Evolutionary conservation across 53 echinoderm and acorn worm species (phyloP), one percentile per base, ranked within the genome.

Genomic region (Pentamera pediparva): DNA sequence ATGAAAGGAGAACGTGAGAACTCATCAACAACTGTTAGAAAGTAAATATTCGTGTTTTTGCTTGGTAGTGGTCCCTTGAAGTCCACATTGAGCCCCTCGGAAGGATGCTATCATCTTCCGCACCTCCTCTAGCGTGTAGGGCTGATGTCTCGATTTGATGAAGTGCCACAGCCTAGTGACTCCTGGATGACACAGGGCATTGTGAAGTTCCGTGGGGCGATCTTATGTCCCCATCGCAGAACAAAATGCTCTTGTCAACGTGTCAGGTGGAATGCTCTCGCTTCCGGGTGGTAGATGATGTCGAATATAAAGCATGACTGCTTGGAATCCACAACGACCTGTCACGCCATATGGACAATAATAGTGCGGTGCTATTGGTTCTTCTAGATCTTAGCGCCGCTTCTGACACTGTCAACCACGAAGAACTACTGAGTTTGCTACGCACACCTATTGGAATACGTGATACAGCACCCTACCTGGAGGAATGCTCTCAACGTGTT

Each of bases 81-180:
- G 35, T 74, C 74, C 56, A 74, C 7, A 28, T 74, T 74, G 35
- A 74, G 55, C 19, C 34, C 21, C 3, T 74, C 74, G 35, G 56
- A 74, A 12, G 74, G 37, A 37, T 59, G 58, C 59, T 7, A 59
- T 58, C 40, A 75, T 38, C 59, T 75, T 75, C 47, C 75, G 36
- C 28, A 75, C 55, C 75, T 75, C 55, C 37, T 75, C 75, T 59
- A 36, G 1, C 39, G 58, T 12, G 37, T 39, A 75, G 37, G 58
- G 37, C 24, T 37, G 75, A 33, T 75, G 57, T 59, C 59, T 75
- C 7, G 75, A 59, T 38, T 25, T 12, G 5, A 57, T 59, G 47
- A 75, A 75, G 59, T 75, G 75, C 75, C 75, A 75, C 75, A 58
- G 57, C 36, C 75, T 58, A 75, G 39, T 75, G 37, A 75, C 40